Conservation (phyloP, 1,140 invertebrate genomes). For the Diachasmimorpha longicaudata region DNA sequence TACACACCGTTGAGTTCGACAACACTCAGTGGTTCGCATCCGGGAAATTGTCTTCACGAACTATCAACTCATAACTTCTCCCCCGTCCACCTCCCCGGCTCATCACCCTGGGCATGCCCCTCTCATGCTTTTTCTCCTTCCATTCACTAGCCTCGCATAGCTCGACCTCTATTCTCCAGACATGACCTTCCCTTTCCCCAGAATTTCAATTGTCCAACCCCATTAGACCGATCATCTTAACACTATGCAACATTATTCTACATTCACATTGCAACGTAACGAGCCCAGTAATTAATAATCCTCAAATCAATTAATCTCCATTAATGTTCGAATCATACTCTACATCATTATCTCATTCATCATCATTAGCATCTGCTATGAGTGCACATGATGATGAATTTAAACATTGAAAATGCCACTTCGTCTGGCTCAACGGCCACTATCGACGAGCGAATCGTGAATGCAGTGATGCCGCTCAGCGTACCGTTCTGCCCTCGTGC, state of each 20-base stretch:
- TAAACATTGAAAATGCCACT: too few relatives aligned
- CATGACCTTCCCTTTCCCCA: conserved; percentile 8
- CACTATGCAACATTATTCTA: background rate
- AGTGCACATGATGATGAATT: too few relatives aligned
- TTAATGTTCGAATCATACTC: too few relatives aligned
- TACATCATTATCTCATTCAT: too few relatives aligned
- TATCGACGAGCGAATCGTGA: background rate
- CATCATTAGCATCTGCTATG: too few relatives aligned
- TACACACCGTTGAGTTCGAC: conserved; percentile 14
- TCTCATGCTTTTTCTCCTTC: background rate
- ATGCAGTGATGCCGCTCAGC: conserved; percentile 21
- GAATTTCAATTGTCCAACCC: background rate
- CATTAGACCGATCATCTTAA: background rate
- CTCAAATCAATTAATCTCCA: too few relatives aligned
- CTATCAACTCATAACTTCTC: background rate
- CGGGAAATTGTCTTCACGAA: conserved; percentile 16
- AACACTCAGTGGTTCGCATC: conserved; percentile 24
- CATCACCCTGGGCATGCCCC: background rate
- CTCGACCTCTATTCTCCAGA: conserved; percentile 1
- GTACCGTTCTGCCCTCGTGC: conserved; percentile 15
- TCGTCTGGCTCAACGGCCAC: too few relatives aligned
- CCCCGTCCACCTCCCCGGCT: background rate
- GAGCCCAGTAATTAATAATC: too few relatives aligned
- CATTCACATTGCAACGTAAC: too few relatives aligned
- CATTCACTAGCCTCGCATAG: background rate